Conservation (phyloP, 2,888 invertebrate genomes). For the Oeneis ivallda region DNA sequence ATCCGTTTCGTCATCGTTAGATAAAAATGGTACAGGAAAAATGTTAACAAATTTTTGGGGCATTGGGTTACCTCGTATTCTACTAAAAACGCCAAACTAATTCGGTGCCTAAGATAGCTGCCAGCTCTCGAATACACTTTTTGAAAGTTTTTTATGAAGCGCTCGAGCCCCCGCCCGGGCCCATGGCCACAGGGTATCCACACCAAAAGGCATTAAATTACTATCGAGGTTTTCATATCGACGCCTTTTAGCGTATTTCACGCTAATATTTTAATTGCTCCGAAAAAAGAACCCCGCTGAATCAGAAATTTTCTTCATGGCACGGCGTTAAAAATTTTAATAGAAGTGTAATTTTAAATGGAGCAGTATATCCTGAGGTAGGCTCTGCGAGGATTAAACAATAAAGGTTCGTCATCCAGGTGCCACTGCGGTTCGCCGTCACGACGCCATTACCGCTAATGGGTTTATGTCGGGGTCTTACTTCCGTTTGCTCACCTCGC, state of each 20-base stretch:
- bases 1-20: too few relatives aligned
- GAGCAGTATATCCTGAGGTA: not conserved
- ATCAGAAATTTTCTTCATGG: constrained; percentile 1
- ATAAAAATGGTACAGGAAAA: too few relatives aligned
- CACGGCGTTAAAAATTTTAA: not conserved
- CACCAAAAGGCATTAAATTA: too few relatives aligned
- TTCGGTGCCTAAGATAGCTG: too few relatives aligned
- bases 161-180: too few relatives aligned
- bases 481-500: constrained; percentile 9
- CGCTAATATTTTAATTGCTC: not conserved
- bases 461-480: constrained; percentile 3
- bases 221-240: too few relatives aligned
- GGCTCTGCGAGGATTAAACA: constrained; percentile 10
- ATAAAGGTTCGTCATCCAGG: constrained; percentile 1
- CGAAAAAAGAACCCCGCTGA: not conserved
- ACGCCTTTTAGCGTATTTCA: too few relatives aligned
- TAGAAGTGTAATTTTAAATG: not conserved
- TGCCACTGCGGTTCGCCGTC: not conserved
- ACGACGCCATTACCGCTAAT: constrained; percentile 6
- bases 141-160: too few relatives aligned
- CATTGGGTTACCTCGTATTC: not conserved
- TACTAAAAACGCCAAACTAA: too few relatives aligned
- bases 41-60: too few relatives aligned
- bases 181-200: too few relatives aligned
- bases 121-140: too few relatives aligned